Percentiles rank a stretch among this genome's conserved stretches.
Evolutionary conservation across 2,888 invertebrate genomes (phyloP).

Genomic region (Syrphus vitripennis): DNA sequence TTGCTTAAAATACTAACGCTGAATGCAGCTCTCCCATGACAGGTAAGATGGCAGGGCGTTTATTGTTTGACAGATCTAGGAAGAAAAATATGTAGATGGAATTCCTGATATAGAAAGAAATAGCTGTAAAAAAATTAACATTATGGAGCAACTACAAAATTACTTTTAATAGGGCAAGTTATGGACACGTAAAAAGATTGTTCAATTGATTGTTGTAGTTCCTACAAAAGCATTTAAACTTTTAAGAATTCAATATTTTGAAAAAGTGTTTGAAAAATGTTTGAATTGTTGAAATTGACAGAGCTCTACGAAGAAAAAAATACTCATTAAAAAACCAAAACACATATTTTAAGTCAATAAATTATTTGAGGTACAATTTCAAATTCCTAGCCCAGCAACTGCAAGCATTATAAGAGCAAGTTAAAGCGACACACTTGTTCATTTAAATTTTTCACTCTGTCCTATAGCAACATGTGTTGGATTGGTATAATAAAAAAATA

Average conservation of each 20-base stretch:
- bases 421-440: neutral
- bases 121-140: neutral
- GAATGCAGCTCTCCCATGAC: conserved; percentile 64
- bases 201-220: no score
- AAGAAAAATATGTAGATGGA: neutral
- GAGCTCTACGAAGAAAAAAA: no score
- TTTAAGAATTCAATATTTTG: no score
- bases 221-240: no score
- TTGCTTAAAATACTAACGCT: neutral
- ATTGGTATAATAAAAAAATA: conserved; percentile 10
- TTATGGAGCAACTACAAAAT: neutral
- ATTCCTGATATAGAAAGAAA: neutral
- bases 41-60: conserved; percentile 50
- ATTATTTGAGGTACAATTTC: no score
- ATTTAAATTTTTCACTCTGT: neutral
- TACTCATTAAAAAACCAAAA: no score
- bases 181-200: neutral
- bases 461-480: conserved; percentile 41
- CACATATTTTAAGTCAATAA: neutral
- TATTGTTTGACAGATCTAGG: conserved; percentile 13
- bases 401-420: neutral
- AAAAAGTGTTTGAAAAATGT: no score
- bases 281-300: no score
- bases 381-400: neutral
- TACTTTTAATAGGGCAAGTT: neutral